These are phyloP conservation scores for Elgonia sp. DNA, from an alignment of 2,888 invertebrate species.

Conservation along the genomic window DNA sequence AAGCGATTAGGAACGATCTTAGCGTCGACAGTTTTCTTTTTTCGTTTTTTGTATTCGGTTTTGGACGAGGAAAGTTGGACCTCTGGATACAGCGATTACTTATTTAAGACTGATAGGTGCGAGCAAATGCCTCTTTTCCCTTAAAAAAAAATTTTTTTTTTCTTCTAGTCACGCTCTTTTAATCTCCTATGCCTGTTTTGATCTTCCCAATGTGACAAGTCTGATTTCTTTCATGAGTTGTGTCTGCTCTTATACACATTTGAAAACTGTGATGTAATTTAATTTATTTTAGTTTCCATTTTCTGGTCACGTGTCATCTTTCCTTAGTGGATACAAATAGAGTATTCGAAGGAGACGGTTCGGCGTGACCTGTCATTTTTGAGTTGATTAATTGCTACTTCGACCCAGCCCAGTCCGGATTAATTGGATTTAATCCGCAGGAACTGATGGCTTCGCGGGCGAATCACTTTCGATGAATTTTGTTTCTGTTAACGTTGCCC, in stretches of 20 bases:
- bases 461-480: slow-evolving; percentile 74
- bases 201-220: slow-evolving; percentile 18
- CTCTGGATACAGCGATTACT: slow-evolving; percentile 76
- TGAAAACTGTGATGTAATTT: slow-evolving; percentile 75
- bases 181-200: slow-evolving; percentile 26
- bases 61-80: slow-evolving; percentile 53
- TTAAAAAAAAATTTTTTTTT: background rate
- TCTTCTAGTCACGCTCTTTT: slow-evolving; percentile 54
- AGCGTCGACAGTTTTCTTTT: slow-evolving; percentile 76
- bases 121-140: slow-evolving; percentile 50
- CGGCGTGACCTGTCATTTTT: slow-evolving; percentile 76
- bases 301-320: slow-evolving; percentile 20
- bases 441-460: slow-evolving; percentile 83
- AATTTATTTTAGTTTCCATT: slow-evolving; percentile 33
- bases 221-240: background rate
- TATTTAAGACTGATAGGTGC: slow-evolving; percentile 85
- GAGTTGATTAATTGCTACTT: slow-evolving; percentile 68
- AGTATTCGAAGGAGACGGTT: slow-evolving; percentile 78
- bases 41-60: slow-evolving; percentile 51
- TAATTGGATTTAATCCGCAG: slow-evolving; percentile 85
- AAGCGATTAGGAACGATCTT: slow-evolving; percentile 80
- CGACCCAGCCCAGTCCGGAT: slow-evolving; percentile 85
- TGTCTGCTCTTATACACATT: background rate
- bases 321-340: slow-evolving; percentile 49
- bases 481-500: slow-evolving; percentile 32